phyloP scores from a whole-genome alignment of 2,113 vertebrate species.

The Leptobrachium ailaonicum region DNA sequence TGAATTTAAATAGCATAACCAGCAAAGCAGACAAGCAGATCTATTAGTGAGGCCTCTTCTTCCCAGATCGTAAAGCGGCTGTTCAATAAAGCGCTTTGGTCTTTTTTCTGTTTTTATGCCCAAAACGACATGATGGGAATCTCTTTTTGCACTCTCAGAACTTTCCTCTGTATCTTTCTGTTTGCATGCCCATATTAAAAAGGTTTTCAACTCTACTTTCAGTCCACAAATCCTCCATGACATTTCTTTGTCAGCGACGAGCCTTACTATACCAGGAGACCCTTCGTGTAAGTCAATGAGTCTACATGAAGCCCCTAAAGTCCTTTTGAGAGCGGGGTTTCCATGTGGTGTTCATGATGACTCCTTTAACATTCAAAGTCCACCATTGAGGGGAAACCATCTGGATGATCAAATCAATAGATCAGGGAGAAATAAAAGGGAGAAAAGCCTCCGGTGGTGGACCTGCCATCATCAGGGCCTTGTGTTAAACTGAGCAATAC shows the following conservation, averaged over 20 bases:
- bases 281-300: neutral
- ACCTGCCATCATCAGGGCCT: slow-evolving; percentile 38
- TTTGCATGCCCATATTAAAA: slow-evolving; percentile 39
- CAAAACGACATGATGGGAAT: neutral
- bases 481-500: slow-evolving; percentile 12
- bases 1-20: no score
- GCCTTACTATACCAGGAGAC: neutral
- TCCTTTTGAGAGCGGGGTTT: neutral
- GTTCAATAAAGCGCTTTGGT: neutral
- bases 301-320: neutral
- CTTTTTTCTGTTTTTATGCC: no score
- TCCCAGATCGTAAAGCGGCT: neutral
- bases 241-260: neutral
- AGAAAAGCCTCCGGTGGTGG: slow-evolving; percentile 20
- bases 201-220: slow-evolving; percentile 49
- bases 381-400: neutral
- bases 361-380: neutral
- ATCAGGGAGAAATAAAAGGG: neutral
- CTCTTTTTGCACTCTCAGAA: neutral
- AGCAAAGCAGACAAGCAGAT: neutral
- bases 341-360: neutral
- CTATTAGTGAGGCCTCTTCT: neutral
- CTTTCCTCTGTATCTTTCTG: slow-evolving; percentile 2
- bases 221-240: slow-evolving; percentile 14
- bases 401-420: neutral